A percentile compares a stretch with the other conserved stretches of the same genome.
phyloP scores from a whole-genome alignment of 2,113 vertebrate species.

The Xyliphius kryptos region DNA sequence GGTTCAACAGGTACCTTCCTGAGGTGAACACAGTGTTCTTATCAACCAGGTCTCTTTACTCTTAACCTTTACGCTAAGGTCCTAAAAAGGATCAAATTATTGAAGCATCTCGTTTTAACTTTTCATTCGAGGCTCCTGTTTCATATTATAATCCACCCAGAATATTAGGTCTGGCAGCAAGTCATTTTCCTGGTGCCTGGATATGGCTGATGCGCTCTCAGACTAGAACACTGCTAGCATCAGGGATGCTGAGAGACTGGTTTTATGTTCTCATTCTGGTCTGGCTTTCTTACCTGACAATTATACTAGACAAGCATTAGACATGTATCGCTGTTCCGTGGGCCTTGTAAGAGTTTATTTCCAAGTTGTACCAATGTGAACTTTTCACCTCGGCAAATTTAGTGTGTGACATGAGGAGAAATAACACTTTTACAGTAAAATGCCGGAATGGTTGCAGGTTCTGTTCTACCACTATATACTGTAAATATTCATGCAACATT shows the following conservation, averaged over 20 bases:
- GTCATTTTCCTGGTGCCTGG: neutral
- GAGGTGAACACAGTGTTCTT: conserved; percentile 8
- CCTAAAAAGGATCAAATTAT: conserved; percentile 1
- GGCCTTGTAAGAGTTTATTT: neutral
- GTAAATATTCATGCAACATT: neutral
- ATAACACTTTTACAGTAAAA: neutral
- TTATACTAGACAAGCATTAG: neutral
- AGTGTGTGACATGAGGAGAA: neutral
- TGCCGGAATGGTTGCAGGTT: neutral
- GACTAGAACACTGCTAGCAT: neutral
- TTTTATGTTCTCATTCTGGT: neutral
- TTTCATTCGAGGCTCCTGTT: conserved; percentile 16
- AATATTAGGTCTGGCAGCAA: conserved; percentile 12
- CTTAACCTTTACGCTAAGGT: conserved; percentile 25
- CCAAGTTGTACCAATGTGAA: neutral
- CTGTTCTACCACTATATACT: too few species aligned
- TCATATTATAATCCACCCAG: conserved; percentile 17
- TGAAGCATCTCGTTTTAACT: conserved; percentile 1
- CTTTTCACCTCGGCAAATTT: neutral
- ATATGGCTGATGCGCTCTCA: neutral
- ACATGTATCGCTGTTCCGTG: neutral
- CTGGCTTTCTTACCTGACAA: neutral
- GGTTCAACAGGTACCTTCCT: conserved; percentile 2
- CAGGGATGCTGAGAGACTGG: neutral
- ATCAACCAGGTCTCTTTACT: too few species aligned